These are phyloP conservation scores for Hemicentrotus pulcherrimus DNA, from an alignment of 35 echinoderm and acorn worm genomes.

Conservation along the genomic window DNA sequence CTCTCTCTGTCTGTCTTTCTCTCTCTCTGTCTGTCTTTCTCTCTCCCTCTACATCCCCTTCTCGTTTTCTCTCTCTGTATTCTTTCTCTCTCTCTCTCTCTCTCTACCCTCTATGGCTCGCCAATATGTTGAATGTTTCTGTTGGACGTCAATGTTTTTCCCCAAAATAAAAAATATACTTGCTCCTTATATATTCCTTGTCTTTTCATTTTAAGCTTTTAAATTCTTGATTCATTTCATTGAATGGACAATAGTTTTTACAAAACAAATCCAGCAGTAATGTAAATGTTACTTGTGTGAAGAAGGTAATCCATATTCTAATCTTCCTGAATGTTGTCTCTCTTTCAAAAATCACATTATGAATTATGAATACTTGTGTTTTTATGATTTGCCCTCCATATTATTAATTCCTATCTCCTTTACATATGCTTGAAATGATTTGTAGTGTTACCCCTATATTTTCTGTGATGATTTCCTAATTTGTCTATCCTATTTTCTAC, in stretches of 20 bases:
- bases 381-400: background rate
- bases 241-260: background rate
- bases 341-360: background rate
- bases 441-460: background rate
- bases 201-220: background rate
- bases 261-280: no score
- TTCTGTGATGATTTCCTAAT: conserved; percentile 11
- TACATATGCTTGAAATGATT: background rate
- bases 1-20: no score
- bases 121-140: background rate
- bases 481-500: background rate
- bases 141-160: background rate
- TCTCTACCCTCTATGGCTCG: no score
- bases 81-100: no score
- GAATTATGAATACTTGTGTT: background rate
- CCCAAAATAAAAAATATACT: background rate
- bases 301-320: background rate
- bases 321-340: background rate
- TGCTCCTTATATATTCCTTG: background rate
- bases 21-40: no score
- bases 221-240: background rate
- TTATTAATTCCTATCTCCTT: background rate
- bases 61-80: no score
- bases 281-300: background rate
- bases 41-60: no score